Conservation (phyloP, 2,113 vertebrate genomes). For the Austrofundulus limnaeus region DNA sequence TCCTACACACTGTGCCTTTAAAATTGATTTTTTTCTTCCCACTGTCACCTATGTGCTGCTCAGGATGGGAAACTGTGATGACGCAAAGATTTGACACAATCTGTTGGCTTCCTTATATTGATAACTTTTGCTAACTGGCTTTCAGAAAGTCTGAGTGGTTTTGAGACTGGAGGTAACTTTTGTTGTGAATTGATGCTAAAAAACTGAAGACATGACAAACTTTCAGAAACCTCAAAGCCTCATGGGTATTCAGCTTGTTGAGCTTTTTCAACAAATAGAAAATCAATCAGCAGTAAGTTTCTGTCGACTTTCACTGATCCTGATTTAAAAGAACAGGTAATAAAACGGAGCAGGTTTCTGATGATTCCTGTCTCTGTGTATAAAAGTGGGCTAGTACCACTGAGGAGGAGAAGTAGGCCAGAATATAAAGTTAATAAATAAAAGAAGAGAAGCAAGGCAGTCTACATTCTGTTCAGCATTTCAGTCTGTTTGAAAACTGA, state of each 20-base stretch:
- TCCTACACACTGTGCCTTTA: too few species aligned
- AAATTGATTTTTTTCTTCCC: too few species aligned
- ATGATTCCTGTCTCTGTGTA: slow-evolving; percentile 21
- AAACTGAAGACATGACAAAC: too few species aligned
- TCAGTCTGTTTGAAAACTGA: slow-evolving; percentile 25
- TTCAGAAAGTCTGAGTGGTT: too few species aligned
- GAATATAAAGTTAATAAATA: slow-evolving; percentile 55
- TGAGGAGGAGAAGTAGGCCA: slow-evolving; percentile 53
- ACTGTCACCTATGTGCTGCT: too few species aligned
- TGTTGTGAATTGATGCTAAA: too few species aligned
- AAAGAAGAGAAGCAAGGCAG: slow-evolving; percentile 47
- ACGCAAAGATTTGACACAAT: too few species aligned
- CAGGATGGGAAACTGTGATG: too few species aligned
- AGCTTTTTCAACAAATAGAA: neutral
- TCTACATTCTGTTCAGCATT: slow-evolving; percentile 45
- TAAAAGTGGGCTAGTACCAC: slow-evolving; percentile 45
- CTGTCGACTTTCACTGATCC: neutral
- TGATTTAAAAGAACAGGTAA: neutral
- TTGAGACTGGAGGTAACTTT: too few species aligned
- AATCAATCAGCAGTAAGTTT: neutral
- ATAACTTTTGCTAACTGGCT: too few species aligned
- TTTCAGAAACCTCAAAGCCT: too few species aligned
- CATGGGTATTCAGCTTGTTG: neutral
- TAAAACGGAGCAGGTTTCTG: slow-evolving; percentile 4
- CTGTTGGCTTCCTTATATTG: too few species aligned